Evolutionary conservation across 2,113 vertebrate species (phyloP), one percentile per base, ranked within the genome.

Genomic region (Seriola dumerili): DNA sequence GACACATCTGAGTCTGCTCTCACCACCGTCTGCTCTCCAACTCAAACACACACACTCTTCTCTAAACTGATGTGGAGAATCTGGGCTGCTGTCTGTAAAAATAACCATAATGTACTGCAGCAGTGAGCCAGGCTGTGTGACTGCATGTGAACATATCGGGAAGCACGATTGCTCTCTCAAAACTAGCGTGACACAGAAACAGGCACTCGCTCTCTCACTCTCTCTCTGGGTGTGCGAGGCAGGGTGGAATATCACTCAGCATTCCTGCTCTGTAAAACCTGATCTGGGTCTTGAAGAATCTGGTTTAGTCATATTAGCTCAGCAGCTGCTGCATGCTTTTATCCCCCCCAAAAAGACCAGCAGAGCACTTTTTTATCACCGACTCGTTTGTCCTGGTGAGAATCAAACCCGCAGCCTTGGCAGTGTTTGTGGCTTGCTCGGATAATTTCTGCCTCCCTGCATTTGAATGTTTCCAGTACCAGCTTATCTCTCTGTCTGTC

Each of bases 301-400:
- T 50, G 72, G 7, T 38, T 44, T 4, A 3, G 25, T 76, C 71
- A 52, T 54, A 52, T 66, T 67, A 85, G 67, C 83, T 50, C 52
- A 46, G 2, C 83, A 88, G 83, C 79, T 85, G 86, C 70, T 44
- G 81, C 55, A 2, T 4, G 13, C 55, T 32, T 44, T 29, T 65
- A 36, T 13, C 12, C 82, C 34, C 50, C 12, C 82, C 34, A 21
- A 42, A 72, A 70, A n/a, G 3, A 25, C 23, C 61, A 29, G 3
- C 44, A 8, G 40, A 57, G 61, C 52, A 34, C 42, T 76, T 34
- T 44, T 42, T 36, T 19, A 1, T 8, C 8, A 29, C 9, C 1
- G 29, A 29, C 16, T 3, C 7, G 46, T 55, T 17, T 17, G 13
- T 52, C 36, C 71, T n/a, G 8, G 19, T 21, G 66, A 67, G 65